Base-by-base conservation (phyloP, 2,888 invertebrate species). In the Craniophora ligustri region DNA sequence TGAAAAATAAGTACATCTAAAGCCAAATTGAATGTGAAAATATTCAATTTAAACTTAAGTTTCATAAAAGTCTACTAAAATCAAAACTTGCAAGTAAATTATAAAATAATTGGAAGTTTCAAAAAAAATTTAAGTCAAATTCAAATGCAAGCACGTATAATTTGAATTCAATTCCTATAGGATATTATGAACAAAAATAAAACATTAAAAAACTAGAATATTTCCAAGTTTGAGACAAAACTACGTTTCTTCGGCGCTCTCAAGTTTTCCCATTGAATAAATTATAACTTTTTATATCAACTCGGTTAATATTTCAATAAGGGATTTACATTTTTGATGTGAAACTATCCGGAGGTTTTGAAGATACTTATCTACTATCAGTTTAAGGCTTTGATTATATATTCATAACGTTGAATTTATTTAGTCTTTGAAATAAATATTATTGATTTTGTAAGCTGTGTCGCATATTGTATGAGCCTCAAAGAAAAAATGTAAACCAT, bases 301-400 rank as follows among this genome's bases (percentile, higher is more conserved):
- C 40, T 74, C 59, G 41, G 64, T 76, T 72, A 70, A 64, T 64
- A 69, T 71, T 76, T 76, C 71, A 69, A 75, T 76, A 67, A 68
- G 45, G 16, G 54, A 76, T 77, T 76, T 77, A 66, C 71, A 77
- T 76, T 70, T 64, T 59, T 66, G 56, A 68, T 64, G 60, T 55
- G 49, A 15, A 64, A 73, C 71, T 67, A 75, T 71, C 42, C 36
- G 7, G 13, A 11, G 46, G n/a, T 45, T 40, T n/a, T 5, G 3
- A 58, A 56, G 39, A 63, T 70, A 32, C 46, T 72, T 42, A 49
- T 49, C 36, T 49, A 36, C 23, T 40, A 50, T 42, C 40, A 18
- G 11, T 7, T 18, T 21, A 21, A 38, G 19, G 10, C 2, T 28
- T 16, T 6, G 5, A 16, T 53, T 47, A 28, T 44, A 47, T 59